Evolutionary conservation across 2,888 invertebrate species (phyloP).

Genomic region (Aspidiotus rigidus): DNA sequence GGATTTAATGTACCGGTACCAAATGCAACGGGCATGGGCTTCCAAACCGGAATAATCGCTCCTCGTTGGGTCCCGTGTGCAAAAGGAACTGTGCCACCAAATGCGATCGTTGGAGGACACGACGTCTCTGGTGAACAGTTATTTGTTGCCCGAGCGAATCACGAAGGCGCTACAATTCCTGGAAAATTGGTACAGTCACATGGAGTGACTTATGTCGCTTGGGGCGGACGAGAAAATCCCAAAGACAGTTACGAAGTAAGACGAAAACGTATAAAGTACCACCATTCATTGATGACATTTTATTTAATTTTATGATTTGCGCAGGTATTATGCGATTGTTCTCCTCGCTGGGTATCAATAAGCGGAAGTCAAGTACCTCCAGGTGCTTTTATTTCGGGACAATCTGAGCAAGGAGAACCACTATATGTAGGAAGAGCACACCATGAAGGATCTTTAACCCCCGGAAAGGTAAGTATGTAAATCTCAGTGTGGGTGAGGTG

Average conservation of each 20-base stretch:
- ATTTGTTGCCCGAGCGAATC: constrained; percentile 59
- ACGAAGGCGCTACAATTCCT: constrained; percentile 65
- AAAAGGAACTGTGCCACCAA: constrained; percentile 61
- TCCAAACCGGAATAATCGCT: constrained; percentile 7
- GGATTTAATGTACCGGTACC: constrained; percentile 16
- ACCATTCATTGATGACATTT: not conserved
- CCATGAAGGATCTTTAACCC: constrained; percentile 40
- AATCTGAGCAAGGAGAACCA: constrained; percentile 42
- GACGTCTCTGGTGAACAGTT: constrained; percentile 53
- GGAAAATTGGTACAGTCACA: constrained; percentile 67
- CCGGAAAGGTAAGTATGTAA: constrained; percentile 43
- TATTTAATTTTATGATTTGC: constrained; percentile 5
- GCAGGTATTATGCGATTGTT: constrained; percentile 45
- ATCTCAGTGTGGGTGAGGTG: too few relatives aligned
- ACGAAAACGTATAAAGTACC: not conserved
- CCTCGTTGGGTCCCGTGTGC: constrained; percentile 56
- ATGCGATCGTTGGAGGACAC: constrained; percentile 60
- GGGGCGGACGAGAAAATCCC: constrained; percentile 64
- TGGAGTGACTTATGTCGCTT: constrained; percentile 60
- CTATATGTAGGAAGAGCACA: constrained; percentile 43
- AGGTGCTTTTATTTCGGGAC: constrained; percentile 43
- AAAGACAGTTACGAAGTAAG: constrained; percentile 59
- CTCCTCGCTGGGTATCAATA: constrained; percentile 50
- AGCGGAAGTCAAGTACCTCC: constrained; percentile 46
- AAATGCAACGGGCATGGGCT: not conserved